phyloP scores from a whole-genome alignment of 1,140 invertebrate species.

The Monomorium pharaonis region DNA sequence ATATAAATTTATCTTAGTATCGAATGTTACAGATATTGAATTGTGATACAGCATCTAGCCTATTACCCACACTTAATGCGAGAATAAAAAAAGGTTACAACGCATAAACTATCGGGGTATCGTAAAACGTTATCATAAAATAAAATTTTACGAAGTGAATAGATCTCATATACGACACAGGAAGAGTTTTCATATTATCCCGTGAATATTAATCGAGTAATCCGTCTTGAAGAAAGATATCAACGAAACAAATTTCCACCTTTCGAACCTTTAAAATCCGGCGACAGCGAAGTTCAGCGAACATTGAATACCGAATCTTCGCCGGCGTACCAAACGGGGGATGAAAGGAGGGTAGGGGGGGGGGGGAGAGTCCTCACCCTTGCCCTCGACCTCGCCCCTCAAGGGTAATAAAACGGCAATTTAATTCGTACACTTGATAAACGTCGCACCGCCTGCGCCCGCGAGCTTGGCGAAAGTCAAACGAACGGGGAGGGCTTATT shows the following conservation, averaged over 20 bases:
- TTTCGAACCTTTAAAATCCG: background rate
- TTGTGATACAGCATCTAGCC: background rate
- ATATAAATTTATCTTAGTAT: background rate
- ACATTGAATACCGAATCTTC: slow-evolving; percentile 60
- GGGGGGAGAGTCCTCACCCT: slow-evolving; percentile 46
- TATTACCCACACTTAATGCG: background rate
- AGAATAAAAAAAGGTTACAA: background rate
- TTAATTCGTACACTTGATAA: slow-evolving; percentile 85
- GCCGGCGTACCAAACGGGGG: slow-evolving; percentile 23
- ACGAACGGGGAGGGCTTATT: slow-evolving; percentile 80
- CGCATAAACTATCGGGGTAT: background rate
- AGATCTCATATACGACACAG: background rate
- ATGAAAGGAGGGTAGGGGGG: slow-evolving; percentile 36
- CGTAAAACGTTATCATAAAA: slow-evolving; percentile 18
- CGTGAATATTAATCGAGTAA: background rate
- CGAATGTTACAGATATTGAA: background rate
- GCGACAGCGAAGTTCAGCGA: slow-evolving; percentile 39
- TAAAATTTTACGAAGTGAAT: background rate
- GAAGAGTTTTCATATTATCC: background rate
- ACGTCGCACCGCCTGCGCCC: slow-evolving; percentile 69
- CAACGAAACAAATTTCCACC: background rate
- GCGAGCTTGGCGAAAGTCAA: slow-evolving; percentile 72
- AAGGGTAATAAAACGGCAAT: slow-evolving; percentile 85
- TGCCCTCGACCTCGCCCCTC: slow-evolving; percentile 71
- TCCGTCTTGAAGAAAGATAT: background rate